phyloP scores from a whole-genome alignment of 2,113 vertebrate genomes.

The Pogona vitticeps region DNA sequence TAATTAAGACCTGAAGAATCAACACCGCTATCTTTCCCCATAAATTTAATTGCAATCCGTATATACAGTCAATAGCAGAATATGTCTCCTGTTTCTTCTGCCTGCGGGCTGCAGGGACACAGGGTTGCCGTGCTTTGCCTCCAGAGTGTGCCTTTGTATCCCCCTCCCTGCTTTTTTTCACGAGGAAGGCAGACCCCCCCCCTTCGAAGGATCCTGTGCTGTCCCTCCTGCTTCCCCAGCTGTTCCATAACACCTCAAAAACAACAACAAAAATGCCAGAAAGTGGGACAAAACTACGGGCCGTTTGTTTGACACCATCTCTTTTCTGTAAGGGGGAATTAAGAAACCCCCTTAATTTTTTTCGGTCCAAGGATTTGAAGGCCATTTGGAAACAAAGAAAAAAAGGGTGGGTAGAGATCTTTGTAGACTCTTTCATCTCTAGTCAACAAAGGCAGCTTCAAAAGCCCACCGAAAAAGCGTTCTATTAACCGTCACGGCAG shows the following conservation, averaged over 20 bases:
- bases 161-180: no score
- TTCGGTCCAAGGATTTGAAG: no score
- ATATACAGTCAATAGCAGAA: constrained; percentile 59
- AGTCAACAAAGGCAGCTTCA: background rate
- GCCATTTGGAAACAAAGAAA: no score
- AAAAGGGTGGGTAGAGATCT: background rate
- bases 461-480: background rate
- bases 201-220: background rate
- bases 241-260: background rate
- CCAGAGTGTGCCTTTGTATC: background rate
- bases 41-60: constrained; percentile 73
- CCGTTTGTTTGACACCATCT: background rate
- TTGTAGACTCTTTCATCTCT: background rate
- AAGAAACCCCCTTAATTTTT: no score
- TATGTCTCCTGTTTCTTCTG: constrained; percentile 41
- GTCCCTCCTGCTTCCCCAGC: background rate
- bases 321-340: no score
- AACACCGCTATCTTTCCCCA: constrained; percentile 51
- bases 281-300: background rate
- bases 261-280: background rate
- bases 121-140: background rate
- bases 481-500: background rate
- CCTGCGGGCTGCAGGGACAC: constrained; percentile 13
- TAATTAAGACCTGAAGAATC: constrained; percentile 79
- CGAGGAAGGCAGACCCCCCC: background rate